Base-by-base conservation (phyloP, 2,113 vertebrate genomes). In the Astur gentilis region DNA sequence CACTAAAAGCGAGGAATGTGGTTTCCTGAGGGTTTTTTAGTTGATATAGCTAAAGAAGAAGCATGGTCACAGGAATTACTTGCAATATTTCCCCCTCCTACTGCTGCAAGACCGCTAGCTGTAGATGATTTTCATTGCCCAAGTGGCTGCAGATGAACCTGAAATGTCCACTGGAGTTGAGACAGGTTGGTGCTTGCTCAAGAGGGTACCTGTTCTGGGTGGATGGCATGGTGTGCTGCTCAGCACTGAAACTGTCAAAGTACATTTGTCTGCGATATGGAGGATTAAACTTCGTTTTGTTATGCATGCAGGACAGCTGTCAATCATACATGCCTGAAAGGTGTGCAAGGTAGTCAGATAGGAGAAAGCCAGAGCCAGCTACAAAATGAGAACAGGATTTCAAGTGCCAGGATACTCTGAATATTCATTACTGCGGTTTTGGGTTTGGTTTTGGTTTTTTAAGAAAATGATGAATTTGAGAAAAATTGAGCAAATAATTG, bases 401-500 rank as follows among this genome's bases (percentile, higher is more conserved):
- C 75, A 91, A 58, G 75, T 95, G 91, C 93, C 78, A 96, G 81
- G 58, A 44, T 92, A 72, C 18, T 77, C 45, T 97, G 87, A 95
- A 96, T 96, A 97, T 97, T 97, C 95, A 96, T 97, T 66, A 73
- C n/a, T 36, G 32, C 0, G 0, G 50, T 73, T 94, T 94, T 62
- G 72, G 45, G 62, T 61, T 95, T 80, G 83, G 67, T 73, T 88
- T 94, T 90, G 64, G 58, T 96, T 96, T 96, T 94, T 95, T 55
- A 89, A 86, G 83, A 81, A 96, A 96, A 86, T 76, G 4, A 94
- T 91, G 87, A 96, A 96, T 88, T 91, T 95, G 87, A 94, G 67
- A 78, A 97, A 96, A 97, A 95, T 87, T 94, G 95, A 97, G 89
- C 87, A 94, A 95, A 94, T 97, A 96, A 95, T 96, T 97, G 91